A percentile compares a stretch with the other conserved stretches of the same genome.
Evolutionary conservation across 2,113 vertebrate genomes (phyloP).

Genomic region (Anarrhichthys ocellatus): DNA sequence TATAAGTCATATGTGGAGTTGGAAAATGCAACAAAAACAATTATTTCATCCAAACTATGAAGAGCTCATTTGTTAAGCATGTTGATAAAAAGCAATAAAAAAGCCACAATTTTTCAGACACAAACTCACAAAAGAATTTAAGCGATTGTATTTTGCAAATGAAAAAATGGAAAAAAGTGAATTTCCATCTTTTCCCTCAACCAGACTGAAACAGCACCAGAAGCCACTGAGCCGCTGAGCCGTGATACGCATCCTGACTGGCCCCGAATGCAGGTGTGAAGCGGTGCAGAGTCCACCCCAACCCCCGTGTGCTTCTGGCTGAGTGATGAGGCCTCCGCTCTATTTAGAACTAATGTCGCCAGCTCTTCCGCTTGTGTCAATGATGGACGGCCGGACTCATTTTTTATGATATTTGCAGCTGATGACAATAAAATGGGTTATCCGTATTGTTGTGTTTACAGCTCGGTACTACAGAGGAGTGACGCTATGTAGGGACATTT

Average conservation of each 20-base stretch:
- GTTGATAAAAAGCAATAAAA: background rate
- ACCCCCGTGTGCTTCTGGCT: constrained; percentile 2
- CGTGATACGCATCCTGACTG: background rate
- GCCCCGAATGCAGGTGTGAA: background rate
- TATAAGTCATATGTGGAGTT: background rate
- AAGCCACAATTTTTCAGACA: background rate
- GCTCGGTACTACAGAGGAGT: background rate
- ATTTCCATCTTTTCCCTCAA: too few relatives aligned
- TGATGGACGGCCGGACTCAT: constrained; percentile 40
- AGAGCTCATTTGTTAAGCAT: background rate
- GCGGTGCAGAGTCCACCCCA: background rate
- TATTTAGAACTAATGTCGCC: constrained; percentile 34
- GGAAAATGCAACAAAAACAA: background rate
- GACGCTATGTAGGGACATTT: background rate
- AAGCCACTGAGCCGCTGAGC: background rate
- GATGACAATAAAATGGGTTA: background rate
- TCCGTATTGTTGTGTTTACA: constrained; percentile 23
- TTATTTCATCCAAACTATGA: background rate
- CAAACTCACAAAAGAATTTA: too few relatives aligned
- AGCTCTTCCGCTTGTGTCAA: constrained; percentile 10
- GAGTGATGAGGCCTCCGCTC: constrained; percentile 54
- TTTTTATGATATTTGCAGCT: constrained; percentile 10
- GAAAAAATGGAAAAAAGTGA: background rate
- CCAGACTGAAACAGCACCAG: background rate
- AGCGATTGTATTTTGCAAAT: background rate